phyloP scores from a whole-genome alignment of 2,113 vertebrate genomes.

The Cochlearius cochlearius region DNA sequence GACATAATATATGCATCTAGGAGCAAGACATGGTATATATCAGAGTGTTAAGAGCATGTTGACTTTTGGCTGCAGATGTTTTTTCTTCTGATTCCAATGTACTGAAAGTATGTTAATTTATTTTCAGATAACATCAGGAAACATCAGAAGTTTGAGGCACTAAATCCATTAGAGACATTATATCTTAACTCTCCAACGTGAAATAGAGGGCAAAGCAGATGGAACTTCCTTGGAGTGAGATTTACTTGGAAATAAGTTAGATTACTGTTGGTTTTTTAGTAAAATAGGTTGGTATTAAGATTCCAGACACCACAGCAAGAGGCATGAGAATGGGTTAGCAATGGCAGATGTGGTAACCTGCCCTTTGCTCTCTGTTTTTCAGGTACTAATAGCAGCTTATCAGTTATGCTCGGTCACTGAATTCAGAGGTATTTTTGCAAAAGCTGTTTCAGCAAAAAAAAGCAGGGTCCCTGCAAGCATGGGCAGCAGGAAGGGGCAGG shows the following conservation, averaged over 20 bases:
- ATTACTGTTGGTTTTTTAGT: neutral
- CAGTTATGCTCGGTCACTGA: neutral
- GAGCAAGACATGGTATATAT: neutral
- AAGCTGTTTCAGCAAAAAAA: neutral
- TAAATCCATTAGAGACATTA: neutral
- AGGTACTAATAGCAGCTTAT: slow-evolving; percentile 4
- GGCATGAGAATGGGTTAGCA: neutral
- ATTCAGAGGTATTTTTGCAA: neutral
- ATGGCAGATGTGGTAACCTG: slow-evolving; percentile 25
- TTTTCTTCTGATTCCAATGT: neutral
- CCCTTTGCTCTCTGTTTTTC: slow-evolving; percentile 40
- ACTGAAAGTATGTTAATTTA: neutral
- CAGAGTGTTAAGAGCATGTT: neutral
- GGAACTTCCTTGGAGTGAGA: neutral
- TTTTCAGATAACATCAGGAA: neutral
- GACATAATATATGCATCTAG: neutral
- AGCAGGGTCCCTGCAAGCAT: neutral
- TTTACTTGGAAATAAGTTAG: neutral
- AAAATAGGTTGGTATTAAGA: neutral
- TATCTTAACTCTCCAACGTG: neutral
- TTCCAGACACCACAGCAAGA: neutral
- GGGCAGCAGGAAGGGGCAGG: neutral
- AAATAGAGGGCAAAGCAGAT: neutral
- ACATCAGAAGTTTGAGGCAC: neutral
- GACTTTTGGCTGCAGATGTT: neutral